Base-by-base conservation (phyloP, 2,888 invertebrate species). In the Ennomos fuscantarius region DNA sequence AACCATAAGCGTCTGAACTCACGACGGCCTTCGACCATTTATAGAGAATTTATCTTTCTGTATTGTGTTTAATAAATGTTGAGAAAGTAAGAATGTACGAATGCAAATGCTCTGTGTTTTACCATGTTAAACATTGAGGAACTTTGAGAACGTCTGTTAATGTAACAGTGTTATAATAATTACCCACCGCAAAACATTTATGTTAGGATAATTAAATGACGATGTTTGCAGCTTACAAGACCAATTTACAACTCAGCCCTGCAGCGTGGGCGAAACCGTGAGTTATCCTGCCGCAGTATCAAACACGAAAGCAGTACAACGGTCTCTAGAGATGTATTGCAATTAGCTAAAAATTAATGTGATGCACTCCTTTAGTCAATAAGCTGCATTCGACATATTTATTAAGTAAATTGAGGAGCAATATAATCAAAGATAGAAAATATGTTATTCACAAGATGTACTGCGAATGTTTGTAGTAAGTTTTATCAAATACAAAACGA, bases 21-120 rank as follows among this genome's bases (percentile, higher is more conserved):
- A 64, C 69, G 68, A 66, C 70, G 78, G 71, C 81, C 78, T 79
- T 81, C 76, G 68, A 70, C 79, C 81, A 83, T 83, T 80, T 80
- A 77, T 79, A 82, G 75, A 44, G 57, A 54, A 65, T 67, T 55
- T 56, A 55, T 63, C 63, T 64, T 65, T 68, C 51, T 63, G 62
- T 61, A 64, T 67, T 62, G 55, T 65, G 45, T 56, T 37, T 41
- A 34, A 42, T 8, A 24, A 47, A 42, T 53, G 44, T 53, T 15
- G 43, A 47, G 56, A 47, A 47, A 52, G 45, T 43, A 46, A 37
- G 33, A 43, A 44, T 35, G 35, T 45, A 24, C 49, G 12, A 44
- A 49, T 11, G 8, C 35, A 13, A 13, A 44, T 24, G 24, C 3
- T 24, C 6, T 24, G 34, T 55, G 35, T 35, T 45, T 45, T 12